Conservation (phyloP, 2,888 invertebrate genomes). For the Nomada ferruginata region DNA sequence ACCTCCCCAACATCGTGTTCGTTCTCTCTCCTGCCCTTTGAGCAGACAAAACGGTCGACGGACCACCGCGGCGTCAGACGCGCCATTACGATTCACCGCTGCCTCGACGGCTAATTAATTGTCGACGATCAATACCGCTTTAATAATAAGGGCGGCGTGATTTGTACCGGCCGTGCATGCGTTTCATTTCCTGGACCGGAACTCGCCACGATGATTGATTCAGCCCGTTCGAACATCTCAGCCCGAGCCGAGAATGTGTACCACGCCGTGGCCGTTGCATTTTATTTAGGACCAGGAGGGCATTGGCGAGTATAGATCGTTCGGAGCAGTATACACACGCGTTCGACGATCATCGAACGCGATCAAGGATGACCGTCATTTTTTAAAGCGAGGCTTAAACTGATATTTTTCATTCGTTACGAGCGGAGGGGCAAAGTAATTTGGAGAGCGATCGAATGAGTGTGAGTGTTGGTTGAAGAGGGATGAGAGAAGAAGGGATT, state of each 20-base stretch:
- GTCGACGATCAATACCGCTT: constrained; percentile 69
- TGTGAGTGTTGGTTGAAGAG: neutral
- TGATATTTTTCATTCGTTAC: neutral
- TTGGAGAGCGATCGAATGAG: neutral
- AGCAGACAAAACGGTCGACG: constrained; percentile 62
- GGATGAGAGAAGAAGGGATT: too few species aligned
- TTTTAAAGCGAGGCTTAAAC: neutral
- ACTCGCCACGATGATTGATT: constrained; percentile 36
- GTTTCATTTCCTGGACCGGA: constrained; percentile 32
- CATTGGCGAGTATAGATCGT: too few species aligned
- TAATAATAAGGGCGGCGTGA: constrained; percentile 68
- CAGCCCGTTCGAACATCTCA: constrained; percentile 14
- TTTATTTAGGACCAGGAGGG: neutral
- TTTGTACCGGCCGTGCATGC: constrained; percentile 31
- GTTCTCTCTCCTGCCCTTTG: constrained; percentile 40
- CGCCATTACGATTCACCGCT: constrained; percentile 66
- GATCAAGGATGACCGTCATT: neutral
- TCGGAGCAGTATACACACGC: neutral
- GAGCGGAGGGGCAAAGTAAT: neutral
- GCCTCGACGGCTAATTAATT: constrained; percentile 67
- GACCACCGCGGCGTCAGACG: constrained; percentile 62
- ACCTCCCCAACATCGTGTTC: neutral
- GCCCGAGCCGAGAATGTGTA: neutral
- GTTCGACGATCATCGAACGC: neutral
- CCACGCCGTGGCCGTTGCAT: neutral